Percentiles rank a stretch among this genome's conserved stretches.
phyloP scores from a whole-genome alignment of 2,888 invertebrate species.

The Neoaliturus tenellus region DNA sequence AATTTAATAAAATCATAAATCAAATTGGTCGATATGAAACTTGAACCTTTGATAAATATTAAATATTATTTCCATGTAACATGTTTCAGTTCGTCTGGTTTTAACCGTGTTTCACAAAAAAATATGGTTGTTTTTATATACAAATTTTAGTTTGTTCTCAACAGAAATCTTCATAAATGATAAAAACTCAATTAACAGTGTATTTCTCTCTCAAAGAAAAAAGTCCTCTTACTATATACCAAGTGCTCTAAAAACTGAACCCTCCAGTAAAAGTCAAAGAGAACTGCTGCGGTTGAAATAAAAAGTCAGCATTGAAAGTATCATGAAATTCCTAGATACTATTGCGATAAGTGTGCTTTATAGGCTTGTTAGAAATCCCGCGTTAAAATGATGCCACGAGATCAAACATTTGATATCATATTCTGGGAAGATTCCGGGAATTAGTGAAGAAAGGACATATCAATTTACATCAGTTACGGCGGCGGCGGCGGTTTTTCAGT shows the following conservation, averaged over 20 bases:
- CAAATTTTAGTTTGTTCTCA: background rate
- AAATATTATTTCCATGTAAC: no score
- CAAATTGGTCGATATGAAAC: no score
- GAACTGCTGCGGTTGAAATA: background rate
- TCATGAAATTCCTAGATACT: conserved; percentile 1
- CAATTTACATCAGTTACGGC: conserved; percentile 17
- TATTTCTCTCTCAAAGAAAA: no score
- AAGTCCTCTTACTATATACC: background rate
- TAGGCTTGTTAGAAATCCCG: background rate
- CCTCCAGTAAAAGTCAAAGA: background rate
- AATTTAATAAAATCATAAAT: no score
- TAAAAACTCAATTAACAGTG: no score
- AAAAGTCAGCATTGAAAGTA: background rate
- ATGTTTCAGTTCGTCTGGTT: no score
- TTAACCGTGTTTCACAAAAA: no score
- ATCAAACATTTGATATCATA: conserved; percentile 16
- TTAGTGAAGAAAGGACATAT: conserved; percentile 36
- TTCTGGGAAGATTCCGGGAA: conserved; percentile 35
- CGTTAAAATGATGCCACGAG: background rate
- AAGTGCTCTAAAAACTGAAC: background rate
- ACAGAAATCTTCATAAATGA: background rate
- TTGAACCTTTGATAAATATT: no score
- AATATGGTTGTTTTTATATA: no score
- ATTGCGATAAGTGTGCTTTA: conserved; percentile 2
- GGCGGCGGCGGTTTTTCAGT: conserved; percentile 39